Conservation (phyloP, 2,797 vertebrate species). For the Leontopithecus rosalia region DNA sequence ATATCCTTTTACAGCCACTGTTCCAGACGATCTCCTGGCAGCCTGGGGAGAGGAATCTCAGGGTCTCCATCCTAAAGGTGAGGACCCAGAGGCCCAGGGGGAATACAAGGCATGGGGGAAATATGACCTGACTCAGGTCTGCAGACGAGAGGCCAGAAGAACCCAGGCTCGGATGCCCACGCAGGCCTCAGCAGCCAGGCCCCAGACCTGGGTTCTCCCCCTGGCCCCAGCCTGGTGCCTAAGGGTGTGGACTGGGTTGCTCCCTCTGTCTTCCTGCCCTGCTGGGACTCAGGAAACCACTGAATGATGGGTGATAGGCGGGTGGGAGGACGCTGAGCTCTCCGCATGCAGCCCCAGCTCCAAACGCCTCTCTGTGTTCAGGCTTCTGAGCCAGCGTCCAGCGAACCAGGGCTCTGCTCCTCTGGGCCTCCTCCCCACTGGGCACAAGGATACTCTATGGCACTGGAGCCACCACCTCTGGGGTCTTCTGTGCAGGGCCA, state of each 20-base stretch:
- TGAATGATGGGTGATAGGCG: rapidly evolving
- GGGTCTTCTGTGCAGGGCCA: neutral
- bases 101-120: neutral
- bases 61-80: neutral
- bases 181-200: neutral
- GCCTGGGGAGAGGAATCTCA: neutral
- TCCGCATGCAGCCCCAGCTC: neutral
- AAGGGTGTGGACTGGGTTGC: neutral
- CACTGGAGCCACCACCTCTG: neutral
- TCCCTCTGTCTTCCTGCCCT: neutral
- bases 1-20: neutral
- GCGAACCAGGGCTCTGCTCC: neutral
- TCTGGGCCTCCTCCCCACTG: rapidly evolving
- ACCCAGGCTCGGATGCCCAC: rapidly evolving
- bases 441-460: rapidly evolving
- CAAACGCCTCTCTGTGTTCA: neutral
- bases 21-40: neutral
- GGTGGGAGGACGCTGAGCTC: neutral
- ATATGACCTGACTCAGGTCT: neutral
- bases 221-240: neutral
- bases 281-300: neutral
- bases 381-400: neutral
- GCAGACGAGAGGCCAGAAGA: neutral
- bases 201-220: neutral
- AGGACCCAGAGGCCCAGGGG: neutral